Evolutionary conservation across 2,888 invertebrate species (phyloP).

Genomic region (Psylliodes chrysocephalus): DNA sequence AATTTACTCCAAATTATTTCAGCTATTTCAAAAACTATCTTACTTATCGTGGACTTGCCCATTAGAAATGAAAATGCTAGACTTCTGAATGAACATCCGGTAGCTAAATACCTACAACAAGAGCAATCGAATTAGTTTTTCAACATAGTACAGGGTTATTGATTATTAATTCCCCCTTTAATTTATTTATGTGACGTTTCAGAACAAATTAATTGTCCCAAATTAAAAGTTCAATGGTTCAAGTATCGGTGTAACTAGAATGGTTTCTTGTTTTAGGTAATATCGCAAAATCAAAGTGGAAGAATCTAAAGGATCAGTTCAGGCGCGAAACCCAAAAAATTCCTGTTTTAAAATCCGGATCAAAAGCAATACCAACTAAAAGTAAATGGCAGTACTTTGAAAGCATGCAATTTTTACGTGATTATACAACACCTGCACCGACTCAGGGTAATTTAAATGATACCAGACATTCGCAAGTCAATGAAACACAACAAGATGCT

Average conservation of each 20-base stretch:
- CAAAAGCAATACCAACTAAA: constrained; percentile 1
- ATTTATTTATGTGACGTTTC: too few species aligned
- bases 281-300: background rate
- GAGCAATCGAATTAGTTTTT: background rate
- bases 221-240: background rate
- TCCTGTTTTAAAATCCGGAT: constrained; percentile 13
- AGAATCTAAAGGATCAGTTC: constrained; percentile 3
- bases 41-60: constrained; percentile 24
- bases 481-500: background rate
- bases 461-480: background rate
- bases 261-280: background rate
- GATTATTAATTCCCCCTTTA: too few species aligned
- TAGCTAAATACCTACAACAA: constrained; percentile 21
- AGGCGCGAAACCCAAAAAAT: constrained; percentile 2
- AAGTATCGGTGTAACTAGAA: background rate
- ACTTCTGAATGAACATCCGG: constrained; percentile 14
- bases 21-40: constrained; percentile 26
- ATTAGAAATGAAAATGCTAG: constrained; percentile 26
- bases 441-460: background rate
- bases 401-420: too few species aligned
- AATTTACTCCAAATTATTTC: constrained; percentile 33
- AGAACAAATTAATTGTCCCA: too few species aligned
- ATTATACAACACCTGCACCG: too few species aligned
- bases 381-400: constrained; percentile 7
- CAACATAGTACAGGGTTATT: too few species aligned